Evolutionary conservation across 2,113 vertebrate species (phyloP).

Genomic region (Suricata suricatta): DNA sequence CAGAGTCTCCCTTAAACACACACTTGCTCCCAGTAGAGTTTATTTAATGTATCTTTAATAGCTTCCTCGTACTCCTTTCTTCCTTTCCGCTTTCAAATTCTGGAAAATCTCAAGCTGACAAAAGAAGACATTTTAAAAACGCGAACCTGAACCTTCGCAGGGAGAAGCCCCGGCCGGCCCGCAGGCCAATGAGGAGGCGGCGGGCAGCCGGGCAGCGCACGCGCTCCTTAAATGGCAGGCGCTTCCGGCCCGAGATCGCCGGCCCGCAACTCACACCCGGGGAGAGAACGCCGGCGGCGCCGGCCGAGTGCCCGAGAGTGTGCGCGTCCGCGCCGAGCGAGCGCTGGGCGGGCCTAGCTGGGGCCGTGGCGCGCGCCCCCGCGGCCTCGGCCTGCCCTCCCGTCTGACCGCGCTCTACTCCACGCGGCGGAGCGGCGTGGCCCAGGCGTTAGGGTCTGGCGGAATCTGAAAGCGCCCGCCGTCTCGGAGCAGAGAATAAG

Average conservation of each 20-base stretch:
- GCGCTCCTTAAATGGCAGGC: slow-evolving; percentile 72
- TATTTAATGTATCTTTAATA: slow-evolving; percentile 87
- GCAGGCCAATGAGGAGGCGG: slow-evolving; percentile 56
- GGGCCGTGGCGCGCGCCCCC: too few species aligned
- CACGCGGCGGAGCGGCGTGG: neutral
- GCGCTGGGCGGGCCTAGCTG: neutral
- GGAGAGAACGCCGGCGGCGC: neutral
- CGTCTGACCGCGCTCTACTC: neutral
- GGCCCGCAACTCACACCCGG: too few species aligned
- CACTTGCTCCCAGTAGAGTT: slow-evolving; percentile 70
- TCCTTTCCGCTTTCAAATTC: slow-evolving; percentile 84
- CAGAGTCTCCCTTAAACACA: slow-evolving; percentile 71
- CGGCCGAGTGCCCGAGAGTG: neutral
- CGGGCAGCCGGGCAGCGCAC: slow-evolving; percentile 41
- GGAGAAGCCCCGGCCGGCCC: neutral
- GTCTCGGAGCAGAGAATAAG: neutral
- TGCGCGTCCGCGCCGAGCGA: neutral
- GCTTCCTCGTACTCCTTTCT: slow-evolving; percentile 83
- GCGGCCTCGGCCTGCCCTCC: too few species aligned
- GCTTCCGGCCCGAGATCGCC: slow-evolving; percentile 64
- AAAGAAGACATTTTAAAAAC: slow-evolving; percentile 80
- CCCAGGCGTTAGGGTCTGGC: neutral
- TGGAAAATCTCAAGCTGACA: slow-evolving; percentile 86
- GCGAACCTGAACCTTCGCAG: neutral
- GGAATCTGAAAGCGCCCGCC: neutral